Percentiles rank a stretch among this genome's conserved stretches.
These are phyloP conservation scores for Nothocercus julius DNA, from an alignment of 2,113 vertebrate genomes.

Conservation along the genomic window DNA sequence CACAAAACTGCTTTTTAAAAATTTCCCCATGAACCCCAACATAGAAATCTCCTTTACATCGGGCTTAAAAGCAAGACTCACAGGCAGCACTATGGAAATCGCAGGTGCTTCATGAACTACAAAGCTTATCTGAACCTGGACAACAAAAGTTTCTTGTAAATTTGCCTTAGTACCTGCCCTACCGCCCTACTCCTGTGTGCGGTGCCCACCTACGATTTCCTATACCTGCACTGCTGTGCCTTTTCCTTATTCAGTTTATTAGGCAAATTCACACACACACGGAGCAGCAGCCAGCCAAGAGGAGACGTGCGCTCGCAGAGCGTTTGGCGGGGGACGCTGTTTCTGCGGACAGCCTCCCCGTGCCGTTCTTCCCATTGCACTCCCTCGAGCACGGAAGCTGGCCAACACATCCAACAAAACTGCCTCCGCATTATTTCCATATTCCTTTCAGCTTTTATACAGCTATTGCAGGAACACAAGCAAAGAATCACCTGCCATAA, in stretches of 20 bases:
- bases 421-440: background rate
- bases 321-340: background rate
- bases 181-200: background rate
- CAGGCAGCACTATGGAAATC: background rate
- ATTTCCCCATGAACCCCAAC: background rate
- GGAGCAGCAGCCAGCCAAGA: background rate
- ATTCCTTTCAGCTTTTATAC: background rate
- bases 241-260: background rate
- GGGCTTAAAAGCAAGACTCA: background rate
- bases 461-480: background rate
- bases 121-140: background rate
- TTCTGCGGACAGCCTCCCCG: background rate
- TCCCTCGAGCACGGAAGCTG: background rate
- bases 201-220: background rate
- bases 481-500: background rate
- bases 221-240: accelerated
- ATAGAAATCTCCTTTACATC: no score
- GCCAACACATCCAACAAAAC: background rate
- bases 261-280: background rate
- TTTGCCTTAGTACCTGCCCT: background rate
- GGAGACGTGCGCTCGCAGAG: background rate
- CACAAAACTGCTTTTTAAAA: background rate
- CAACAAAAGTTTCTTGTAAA: background rate
- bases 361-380: background rate
- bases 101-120: accelerated